Conservation (phyloP, 2,888 invertebrate species). For the Catocala fraxini region DNA sequence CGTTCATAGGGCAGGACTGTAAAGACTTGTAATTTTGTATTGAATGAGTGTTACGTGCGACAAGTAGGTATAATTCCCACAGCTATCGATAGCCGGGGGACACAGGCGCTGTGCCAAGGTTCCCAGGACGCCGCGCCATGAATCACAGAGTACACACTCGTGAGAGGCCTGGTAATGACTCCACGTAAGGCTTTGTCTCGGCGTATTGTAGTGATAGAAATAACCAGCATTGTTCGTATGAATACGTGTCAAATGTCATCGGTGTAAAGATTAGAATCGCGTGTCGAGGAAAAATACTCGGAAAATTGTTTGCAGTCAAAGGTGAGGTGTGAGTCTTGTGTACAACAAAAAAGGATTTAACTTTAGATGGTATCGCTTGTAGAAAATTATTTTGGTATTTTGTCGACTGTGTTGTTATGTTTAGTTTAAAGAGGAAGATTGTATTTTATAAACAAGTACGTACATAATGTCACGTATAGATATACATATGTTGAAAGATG, state of each 20-base stretch:
- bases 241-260: slow-evolving; percentile 34
- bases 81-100: slow-evolving; percentile 32
- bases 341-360: slow-evolving; percentile 3
- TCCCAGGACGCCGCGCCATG: slow-evolving; percentile 44
- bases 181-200: slow-evolving; percentile 59
- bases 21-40: slow-evolving; percentile 44
- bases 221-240: slow-evolving; percentile 32
- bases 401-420: no score
- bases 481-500: no score
- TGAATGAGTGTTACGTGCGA: slow-evolving; percentile 37
- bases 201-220: slow-evolving; percentile 48
- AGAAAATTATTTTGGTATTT: not conserved
- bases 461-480: no score
- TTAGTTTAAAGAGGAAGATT: no score
- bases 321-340: slow-evolving; percentile 2
- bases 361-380: not conserved
- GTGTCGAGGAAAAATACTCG: slow-evolving; percentile 2
- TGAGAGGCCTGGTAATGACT: slow-evolving; percentile 63
- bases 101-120: slow-evolving; percentile 47
- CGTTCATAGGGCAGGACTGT: slow-evolving; percentile 18
- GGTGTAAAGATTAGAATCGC: slow-evolving; percentile 13
- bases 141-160: slow-evolving; percentile 56
- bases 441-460: no score
- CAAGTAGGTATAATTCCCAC: slow-evolving; percentile 38
- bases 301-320: slow-evolving; percentile 13